Conservation (phyloP, 2,113 vertebrate species). For the Quiscalus mexicanus region DNA sequence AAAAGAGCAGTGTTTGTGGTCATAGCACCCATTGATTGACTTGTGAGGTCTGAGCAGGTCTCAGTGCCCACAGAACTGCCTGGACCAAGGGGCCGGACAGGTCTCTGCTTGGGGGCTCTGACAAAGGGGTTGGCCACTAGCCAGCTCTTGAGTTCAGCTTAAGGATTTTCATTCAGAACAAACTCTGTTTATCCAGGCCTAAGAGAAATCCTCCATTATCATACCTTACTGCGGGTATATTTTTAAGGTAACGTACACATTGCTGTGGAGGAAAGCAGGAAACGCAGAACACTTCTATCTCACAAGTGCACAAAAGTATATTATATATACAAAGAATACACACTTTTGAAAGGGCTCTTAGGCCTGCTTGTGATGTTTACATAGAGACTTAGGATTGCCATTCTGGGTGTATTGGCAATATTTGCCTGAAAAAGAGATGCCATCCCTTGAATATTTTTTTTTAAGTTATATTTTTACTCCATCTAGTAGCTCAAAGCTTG, state of each 20-base stretch:
- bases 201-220: neutral
- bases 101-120: neutral
- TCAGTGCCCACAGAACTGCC: neutral
- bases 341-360: conserved; percentile 29
- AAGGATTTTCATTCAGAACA: neutral
- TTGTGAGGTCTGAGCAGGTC: neutral
- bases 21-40: neutral
- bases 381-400: neutral
- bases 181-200: neutral
- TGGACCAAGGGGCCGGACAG: neutral
- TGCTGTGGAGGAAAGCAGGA: neutral
- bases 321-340: conserved; percentile 55
- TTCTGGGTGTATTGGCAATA: neutral
- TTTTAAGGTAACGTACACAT: conserved; percentile 1
- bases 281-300: conserved; percentile 25
- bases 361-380: conserved; percentile 25
- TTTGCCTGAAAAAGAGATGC: neutral
- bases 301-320: conserved; percentile 28
- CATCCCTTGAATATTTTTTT: neutral
- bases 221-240: neutral
- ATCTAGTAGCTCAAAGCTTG: conserved; percentile 33
- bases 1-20: neutral
- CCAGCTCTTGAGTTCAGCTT: neutral
- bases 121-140: neutral
- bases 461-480: neutral